phyloP scores from a whole-genome alignment of 2,113 vertebrate species.

The Synodontis membranacea region DNA sequence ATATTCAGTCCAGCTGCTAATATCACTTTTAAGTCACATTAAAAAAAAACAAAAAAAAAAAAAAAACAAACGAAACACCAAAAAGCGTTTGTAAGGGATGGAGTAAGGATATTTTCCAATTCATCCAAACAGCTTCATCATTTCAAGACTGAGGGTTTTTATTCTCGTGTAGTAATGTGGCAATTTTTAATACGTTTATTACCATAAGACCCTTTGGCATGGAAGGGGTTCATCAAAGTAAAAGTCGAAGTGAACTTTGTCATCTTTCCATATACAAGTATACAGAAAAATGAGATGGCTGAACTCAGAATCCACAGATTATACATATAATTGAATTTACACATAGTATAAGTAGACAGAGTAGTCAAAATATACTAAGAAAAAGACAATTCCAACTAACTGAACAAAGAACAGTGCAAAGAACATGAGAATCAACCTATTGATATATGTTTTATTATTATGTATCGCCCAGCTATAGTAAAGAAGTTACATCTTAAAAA shows the following conservation, averaged over 20 bases:
- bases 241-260: no score
- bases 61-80: not conserved
- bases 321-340: no score
- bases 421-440: not conserved
- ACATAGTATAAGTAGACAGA: no score
- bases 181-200: not conserved
- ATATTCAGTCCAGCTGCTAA: conserved; percentile 76
- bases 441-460: not conserved
- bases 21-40: conserved; percentile 63
- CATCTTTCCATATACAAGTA: no score
- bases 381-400: no score
- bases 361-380: no score
- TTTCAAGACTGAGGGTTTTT: not conserved
- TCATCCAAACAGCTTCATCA: not conserved
- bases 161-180: not conserved
- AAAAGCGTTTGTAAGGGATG: not conserved
- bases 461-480: not conserved
- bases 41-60: not conserved
- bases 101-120: not conserved
- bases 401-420: no score
- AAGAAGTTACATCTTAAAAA: not conserved
- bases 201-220: not conserved
- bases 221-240: not conserved
- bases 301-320: no score
- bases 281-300: no score